phyloP scores from a whole-genome alignment of 2,888 invertebrate species.

The Leptura quadrifasciata region DNA sequence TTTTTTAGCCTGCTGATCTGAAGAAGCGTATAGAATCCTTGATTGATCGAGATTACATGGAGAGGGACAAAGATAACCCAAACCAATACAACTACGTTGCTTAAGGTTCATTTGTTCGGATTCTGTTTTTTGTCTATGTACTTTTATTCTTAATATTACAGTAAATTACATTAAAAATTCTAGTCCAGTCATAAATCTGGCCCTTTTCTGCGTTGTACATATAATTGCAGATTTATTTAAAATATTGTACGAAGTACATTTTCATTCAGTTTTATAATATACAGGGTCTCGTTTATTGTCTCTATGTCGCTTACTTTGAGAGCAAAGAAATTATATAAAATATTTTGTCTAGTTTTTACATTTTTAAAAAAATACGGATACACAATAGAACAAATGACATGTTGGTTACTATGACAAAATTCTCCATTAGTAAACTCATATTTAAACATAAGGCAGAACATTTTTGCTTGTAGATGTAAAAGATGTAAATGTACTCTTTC shows the following conservation, averaged over 20 bases:
- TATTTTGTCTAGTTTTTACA: slow-evolving; percentile 34
- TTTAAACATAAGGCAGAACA: not conserved
- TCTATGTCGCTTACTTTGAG: slow-evolving; percentile 27
- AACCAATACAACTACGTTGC: slow-evolving; percentile 99
- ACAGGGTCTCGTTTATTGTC: slow-evolving; percentile 31
- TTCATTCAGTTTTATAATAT: slow-evolving; percentile 16
- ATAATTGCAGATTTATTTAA: slow-evolving; percentile 44
- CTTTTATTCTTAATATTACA: slow-evolving; percentile 39
- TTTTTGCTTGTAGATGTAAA: slow-evolving; percentile 7
- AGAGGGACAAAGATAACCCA: slow-evolving; percentile 97
- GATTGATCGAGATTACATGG: slow-evolving; percentile 99
- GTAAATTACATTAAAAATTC: slow-evolving; percentile 49
- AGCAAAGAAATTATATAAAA: slow-evolving; percentile 13
- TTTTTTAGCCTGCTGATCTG: slow-evolving; percentile 92
- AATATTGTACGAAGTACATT: slow-evolving; percentile 28
- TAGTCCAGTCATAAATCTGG: slow-evolving; percentile 61
- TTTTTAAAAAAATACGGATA: slow-evolving; percentile 14
- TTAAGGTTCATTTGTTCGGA: slow-evolving; percentile 75
- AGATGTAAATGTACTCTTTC: slow-evolving; percentile 10
- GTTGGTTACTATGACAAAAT: too few relatives aligned
- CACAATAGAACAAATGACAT: not conserved
- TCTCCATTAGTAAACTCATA: not conserved
- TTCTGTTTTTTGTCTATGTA: slow-evolving; percentile 45
- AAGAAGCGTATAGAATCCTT: slow-evolving; percentile 99
- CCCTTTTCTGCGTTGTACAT: slow-evolving; percentile 56